Evolutionary conservation across 2,113 vertebrate genomes (phyloP).

Genomic region (Coracopsis vasa): DNA sequence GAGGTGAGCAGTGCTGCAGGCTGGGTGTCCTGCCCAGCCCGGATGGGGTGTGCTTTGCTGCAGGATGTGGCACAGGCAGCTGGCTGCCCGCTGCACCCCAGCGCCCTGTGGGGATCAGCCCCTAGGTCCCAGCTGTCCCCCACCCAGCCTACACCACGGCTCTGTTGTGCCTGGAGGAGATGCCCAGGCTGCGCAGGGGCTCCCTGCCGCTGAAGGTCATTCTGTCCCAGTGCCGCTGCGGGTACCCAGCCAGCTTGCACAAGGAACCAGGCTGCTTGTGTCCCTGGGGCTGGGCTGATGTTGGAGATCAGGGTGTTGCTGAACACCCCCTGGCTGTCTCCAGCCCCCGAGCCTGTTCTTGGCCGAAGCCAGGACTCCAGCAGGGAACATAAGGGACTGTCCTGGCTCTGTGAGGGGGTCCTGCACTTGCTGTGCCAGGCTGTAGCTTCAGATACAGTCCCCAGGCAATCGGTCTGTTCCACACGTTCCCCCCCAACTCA

Average conservation of each 20-base stretch:
- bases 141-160: fast-evolving
- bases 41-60: not conserved
- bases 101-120: fast-evolving
- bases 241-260: not conserved
- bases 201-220: not conserved
- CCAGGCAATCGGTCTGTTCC: no score
- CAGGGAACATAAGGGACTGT: not conserved
- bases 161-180: not conserved
- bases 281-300: not conserved
- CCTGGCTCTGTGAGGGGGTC: fast-evolving
- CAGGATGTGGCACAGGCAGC: not conserved
- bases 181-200: not conserved
- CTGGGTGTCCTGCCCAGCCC: not conserved
- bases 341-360: not conserved
- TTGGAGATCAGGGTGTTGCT: not conserved
- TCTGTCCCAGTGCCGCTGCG: not conserved
- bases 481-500: not conserved
- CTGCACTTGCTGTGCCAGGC: not conserved
- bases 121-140: not conserved
- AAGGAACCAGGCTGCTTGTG: not conserved
- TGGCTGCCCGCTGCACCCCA: not conserved
- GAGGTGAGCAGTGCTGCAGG: not conserved
- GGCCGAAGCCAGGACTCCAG: not conserved
- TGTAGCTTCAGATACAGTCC: not conserved
- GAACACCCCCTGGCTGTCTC: not conserved